Evolutionary conservation across 2,113 vertebrate species (phyloP).

Genomic region (Ardeotis arabs): DNA sequence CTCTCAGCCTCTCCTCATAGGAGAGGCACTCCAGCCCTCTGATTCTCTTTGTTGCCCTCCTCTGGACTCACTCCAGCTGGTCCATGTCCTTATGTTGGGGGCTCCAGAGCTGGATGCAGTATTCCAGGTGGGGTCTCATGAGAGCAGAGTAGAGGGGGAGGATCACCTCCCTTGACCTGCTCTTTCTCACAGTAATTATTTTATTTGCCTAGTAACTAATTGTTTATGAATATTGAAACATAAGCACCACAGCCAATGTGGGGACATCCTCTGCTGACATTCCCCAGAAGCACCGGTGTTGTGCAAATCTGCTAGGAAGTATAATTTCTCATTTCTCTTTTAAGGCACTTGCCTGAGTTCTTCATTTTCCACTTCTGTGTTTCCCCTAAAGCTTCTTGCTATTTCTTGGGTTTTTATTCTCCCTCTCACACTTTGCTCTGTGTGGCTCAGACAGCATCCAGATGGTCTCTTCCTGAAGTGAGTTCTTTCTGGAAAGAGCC

Average conservation of each 20-base stretch:
- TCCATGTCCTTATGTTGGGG: too few relatives aligned
- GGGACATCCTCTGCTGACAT: not conserved
- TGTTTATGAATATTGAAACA: not conserved
- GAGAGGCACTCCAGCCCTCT: too few relatives aligned
- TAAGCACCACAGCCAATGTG: not conserved
- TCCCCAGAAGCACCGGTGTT: not conserved
- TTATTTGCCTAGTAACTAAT: not conserved
- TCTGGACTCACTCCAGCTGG: too few relatives aligned
- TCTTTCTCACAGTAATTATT: not conserved
- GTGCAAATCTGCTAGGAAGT: not conserved
- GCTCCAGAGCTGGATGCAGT: too few relatives aligned
- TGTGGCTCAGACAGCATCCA: not conserved
- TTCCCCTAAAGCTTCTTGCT: not conserved
- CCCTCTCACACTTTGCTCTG: not conserved
- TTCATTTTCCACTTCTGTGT: not conserved
- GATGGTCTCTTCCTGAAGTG: slow-evolving; percentile 12
- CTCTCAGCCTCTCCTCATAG: too few relatives aligned
- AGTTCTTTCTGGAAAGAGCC: slow-evolving; percentile 20
- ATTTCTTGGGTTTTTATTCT: not conserved
- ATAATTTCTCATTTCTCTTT: not conserved
- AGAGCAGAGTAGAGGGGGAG: too few relatives aligned
- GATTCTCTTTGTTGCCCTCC: too few relatives aligned
- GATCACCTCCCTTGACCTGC: not conserved
- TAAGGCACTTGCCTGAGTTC: not conserved
- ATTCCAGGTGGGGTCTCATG: too few relatives aligned